phyloP scores from a whole-genome alignment of 2,797 vertebrate species.

The Rhynchonycteris naso region DNA sequence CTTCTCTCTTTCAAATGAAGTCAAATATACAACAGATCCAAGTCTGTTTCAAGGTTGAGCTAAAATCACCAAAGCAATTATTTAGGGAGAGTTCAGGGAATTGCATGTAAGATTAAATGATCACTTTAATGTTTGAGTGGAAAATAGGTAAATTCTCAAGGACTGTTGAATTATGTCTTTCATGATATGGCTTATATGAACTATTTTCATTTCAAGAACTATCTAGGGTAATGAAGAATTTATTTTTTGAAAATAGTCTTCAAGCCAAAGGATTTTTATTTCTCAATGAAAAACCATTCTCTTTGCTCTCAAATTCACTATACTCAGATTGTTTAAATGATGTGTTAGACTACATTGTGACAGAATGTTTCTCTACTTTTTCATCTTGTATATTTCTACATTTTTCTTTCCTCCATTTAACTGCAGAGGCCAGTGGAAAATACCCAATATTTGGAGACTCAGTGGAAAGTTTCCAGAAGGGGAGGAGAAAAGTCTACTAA shows the following conservation, averaged over 20 bases:
- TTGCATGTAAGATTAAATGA: constrained; percentile 43
- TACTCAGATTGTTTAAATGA: neutral
- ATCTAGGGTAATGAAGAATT: constrained; percentile 50
- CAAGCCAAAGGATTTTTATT: constrained; percentile 55
- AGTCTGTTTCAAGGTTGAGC: constrained; percentile 66
- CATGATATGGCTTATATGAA: constrained; percentile 47
- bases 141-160: constrained; percentile 59
- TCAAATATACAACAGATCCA: constrained; percentile 51
- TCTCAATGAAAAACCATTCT: constrained; percentile 50
- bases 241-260: constrained; percentile 55
- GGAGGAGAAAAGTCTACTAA: neutral
- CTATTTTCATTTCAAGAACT: constrained; percentile 52
- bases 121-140: constrained; percentile 50
- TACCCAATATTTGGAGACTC: neutral
- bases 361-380: constrained; percentile 16
- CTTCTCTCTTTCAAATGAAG: constrained; percentile 60
- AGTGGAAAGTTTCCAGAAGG: constrained; percentile 34
- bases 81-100: constrained; percentile 62
- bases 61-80: constrained; percentile 66
- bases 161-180: constrained; percentile 53
- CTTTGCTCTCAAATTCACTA: neutral
- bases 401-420: neutral
- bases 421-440: constrained; percentile 25
- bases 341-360: neutral
- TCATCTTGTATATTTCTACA: neutral